A percentile compares a stretch with the other conserved stretches of the same genome.
These are phyloP conservation scores for Ptychadena robeensis DNA, from an alignment of 2,797 vertebrate genomes.

Conservation along the genomic window DNA sequence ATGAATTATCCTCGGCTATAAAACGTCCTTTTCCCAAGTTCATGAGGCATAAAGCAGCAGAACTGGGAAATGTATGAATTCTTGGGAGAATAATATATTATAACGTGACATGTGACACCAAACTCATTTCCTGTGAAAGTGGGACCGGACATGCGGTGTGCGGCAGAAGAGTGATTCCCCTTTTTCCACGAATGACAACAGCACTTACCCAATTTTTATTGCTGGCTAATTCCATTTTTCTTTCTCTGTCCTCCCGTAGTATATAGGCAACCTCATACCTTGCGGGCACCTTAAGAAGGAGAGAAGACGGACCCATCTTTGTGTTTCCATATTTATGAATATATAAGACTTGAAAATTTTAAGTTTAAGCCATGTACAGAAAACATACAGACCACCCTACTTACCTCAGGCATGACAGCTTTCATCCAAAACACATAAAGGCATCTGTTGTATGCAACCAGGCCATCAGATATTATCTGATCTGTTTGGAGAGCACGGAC, in stretches of 20 bases:
- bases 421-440: too few relatives aligned
- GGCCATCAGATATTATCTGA: too few relatives aligned
- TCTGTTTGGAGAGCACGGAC: too few relatives aligned
- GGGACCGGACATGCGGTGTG: not conserved
- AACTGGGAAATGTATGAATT: slow-evolving; percentile 12
- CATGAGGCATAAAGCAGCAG: slow-evolving; percentile 43
- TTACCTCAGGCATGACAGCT: too few relatives aligned
- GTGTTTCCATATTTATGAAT: too few relatives aligned
- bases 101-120: slow-evolving; percentile 27
- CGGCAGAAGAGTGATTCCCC: slow-evolving; percentile 9
- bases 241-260: not conserved
- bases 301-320: too few relatives aligned
- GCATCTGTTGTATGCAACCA: too few relatives aligned
- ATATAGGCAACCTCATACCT: not conserved
- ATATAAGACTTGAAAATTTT: too few relatives aligned
- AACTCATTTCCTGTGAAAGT: slow-evolving; percentile 26
- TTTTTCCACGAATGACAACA: not conserved
- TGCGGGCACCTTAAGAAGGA: not conserved
- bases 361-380: too few relatives aligned
- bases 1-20: slow-evolving; percentile 44
- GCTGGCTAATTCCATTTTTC: not conserved
- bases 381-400: too few relatives aligned
- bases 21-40: slow-evolving; percentile 45
- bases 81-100: slow-evolving; percentile 39
- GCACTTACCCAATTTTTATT: slow-evolving; percentile 1